Evolutionary conservation across 1,140 invertebrate genomes (phyloP).

Genomic region (Eriosoma lanigerum): DNA sequence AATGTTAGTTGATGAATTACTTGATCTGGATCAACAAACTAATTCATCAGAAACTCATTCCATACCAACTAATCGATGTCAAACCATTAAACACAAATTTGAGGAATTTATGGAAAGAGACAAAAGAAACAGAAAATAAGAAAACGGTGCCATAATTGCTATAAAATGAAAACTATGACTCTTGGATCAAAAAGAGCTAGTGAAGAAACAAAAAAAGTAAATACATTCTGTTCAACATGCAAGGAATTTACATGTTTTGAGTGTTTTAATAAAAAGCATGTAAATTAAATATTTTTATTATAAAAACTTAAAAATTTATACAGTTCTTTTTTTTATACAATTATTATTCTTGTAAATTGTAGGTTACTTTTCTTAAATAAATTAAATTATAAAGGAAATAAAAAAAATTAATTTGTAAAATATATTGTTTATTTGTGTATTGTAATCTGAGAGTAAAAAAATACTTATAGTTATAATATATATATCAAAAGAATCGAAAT

Average conservation of each 20-base stretch:
- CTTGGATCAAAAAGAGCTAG: neutral
- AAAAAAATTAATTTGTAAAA: too few species aligned
- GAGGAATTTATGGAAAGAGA: neutral
- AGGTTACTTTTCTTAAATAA: too few species aligned
- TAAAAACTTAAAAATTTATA: too few species aligned
- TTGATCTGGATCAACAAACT: constrained; percentile 1
- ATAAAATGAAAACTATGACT: neutral
- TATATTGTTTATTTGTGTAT: too few species aligned
- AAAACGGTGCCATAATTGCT: neutral
- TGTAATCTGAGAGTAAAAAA: too few species aligned
- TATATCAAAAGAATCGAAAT: too few species aligned
- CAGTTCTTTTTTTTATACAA: too few species aligned
- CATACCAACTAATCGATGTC: neutral
- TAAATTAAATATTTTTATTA: too few species aligned
- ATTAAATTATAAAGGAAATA: too few species aligned
- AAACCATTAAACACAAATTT: neutral
- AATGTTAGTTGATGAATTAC: neutral
- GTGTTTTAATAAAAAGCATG: neutral
- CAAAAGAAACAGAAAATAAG: neutral
- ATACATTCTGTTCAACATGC: neutral
- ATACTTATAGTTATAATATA: too few species aligned
- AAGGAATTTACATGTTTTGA: neutral
- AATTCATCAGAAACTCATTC: too few species aligned
- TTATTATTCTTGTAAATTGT: too few species aligned
- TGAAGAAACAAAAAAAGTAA: neutral